Evolutionary conservation across 2,797 vertebrate genomes (phyloP), one percentile per base, ranked within the genome.

Genomic region (Acrossocheilus fasciatus): DNA sequence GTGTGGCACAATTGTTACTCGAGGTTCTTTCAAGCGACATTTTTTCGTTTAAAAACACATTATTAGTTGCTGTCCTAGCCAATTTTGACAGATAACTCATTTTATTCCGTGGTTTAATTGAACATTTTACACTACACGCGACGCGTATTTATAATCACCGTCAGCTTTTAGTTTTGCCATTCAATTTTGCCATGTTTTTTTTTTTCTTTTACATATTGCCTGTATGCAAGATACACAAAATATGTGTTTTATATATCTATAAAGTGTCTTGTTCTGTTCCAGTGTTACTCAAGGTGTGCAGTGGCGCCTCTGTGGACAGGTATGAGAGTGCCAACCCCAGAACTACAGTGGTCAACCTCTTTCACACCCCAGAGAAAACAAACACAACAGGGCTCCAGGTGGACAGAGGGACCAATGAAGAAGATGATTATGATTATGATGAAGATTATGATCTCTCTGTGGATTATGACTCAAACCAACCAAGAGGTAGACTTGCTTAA

Each of bases 271-370:
- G 10, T 81, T 78, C 47, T 87, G 59, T 88, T 87, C 6, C 88
- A 92, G 92, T 87, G 79, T 66, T 90, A 59, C 72, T 87, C 79
- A 86, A 84, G 59, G 54, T 87, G 36, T 89, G 82, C 79, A 36
- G 34, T 54, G 85, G 89, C 41, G 81, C 90, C 59, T 89, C 90
- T 39, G 18, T 66, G 39, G 87, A 79, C 59, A 69, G 78, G 62
- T 81, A 54, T 39, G 77, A 84, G 39, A 82, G 81, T 23, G 74
- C 36, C 14, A 88, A 89, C 30, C 69, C 87, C 69, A 76, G 50
- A 43, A 69, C 87, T 66, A 82, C 90, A 3, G 74, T 72, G 34
- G 87, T 70, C n/a, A 87, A 84, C 66, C 78, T 75, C 10, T 47
- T 76, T 47, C 81, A 68, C 52, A n/a, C 74, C 7, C 59, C 52